A percentile compares a stretch with the other conserved stretches of the same genome.
Evolutionary conservation across 2,888 invertebrate genomes (phyloP).

Genomic region (Tiliacea citrago): DNA sequence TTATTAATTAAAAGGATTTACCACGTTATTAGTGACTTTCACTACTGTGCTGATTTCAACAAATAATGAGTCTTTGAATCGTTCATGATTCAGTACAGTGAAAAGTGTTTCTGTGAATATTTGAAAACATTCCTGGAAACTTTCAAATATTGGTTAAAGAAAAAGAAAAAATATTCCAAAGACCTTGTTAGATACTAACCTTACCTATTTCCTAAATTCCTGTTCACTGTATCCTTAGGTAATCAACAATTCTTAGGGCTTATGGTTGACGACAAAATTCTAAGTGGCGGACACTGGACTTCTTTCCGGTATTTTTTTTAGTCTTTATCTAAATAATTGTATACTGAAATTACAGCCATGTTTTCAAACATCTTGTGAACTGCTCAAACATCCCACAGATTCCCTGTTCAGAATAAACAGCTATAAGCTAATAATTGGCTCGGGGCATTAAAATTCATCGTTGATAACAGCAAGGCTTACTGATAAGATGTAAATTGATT

Average conservation of each 20-base stretch:
- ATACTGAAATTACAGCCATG: constrained; percentile 15
- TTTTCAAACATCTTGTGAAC: constrained; percentile 9
- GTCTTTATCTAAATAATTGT: not conserved
- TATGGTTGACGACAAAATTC: not conserved
- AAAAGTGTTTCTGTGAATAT: not conserved
- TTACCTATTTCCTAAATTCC: not conserved
- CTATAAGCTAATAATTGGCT: constrained; percentile 57
- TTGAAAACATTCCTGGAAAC: not conserved
- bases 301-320: not conserved
- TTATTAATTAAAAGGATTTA: too few species aligned
- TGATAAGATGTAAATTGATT: constrained; percentile 54
- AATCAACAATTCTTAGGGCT: not conserved
- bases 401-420: constrained; percentile 50
- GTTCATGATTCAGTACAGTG: not conserved
- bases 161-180: not conserved
- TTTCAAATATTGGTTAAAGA: too few species aligned
- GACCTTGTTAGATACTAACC: not conserved
- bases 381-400: not conserved
- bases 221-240: not conserved
- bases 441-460: constrained; percentile 55
- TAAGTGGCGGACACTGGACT: not conserved
- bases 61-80: not conserved
- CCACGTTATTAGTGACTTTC: too few species aligned
- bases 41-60: not conserved
- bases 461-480: constrained; percentile 29